phyloP scores from a whole-genome alignment of 1,140 invertebrate species.

The Sinonovacula constricta region DNA sequence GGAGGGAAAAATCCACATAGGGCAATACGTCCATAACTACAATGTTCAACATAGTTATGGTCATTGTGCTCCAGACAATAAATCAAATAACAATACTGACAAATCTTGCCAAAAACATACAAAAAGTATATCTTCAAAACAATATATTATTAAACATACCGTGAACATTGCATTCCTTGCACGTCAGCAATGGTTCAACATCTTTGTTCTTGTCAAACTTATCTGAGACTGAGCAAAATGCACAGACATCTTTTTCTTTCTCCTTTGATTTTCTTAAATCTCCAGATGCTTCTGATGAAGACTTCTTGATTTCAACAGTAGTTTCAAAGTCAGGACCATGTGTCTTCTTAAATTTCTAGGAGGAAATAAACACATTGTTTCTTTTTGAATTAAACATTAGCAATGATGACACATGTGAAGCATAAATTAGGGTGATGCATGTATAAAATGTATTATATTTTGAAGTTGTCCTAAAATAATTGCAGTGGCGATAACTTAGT shows the following conservation, averaged over 20 bases:
- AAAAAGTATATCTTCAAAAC: too few relatives aligned
- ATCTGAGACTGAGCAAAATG: constrained; percentile 76
- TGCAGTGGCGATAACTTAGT: too few relatives aligned
- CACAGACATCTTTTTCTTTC: constrained; percentile 72
- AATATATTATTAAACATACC: too few relatives aligned
- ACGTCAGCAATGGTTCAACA: constrained; percentile 85
- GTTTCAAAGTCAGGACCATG: constrained; percentile 62
- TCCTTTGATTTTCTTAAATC: constrained; percentile 27
- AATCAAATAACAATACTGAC: too few relatives aligned
- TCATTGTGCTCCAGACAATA: neutral
- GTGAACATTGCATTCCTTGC: constrained; percentile 89
- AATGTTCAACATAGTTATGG: neutral
- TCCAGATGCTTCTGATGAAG: neutral
- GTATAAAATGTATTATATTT: too few relatives aligned
- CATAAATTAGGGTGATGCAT: too few relatives aligned
- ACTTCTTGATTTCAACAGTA: constrained; percentile 13
- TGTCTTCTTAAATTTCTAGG: constrained; percentile 52
- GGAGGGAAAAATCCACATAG: too few relatives aligned
- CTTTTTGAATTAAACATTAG: too few relatives aligned
- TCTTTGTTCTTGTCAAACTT: constrained; percentile 77
- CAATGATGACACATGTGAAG: too few relatives aligned
- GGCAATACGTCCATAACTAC: neutral
- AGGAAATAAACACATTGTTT: too few relatives aligned
- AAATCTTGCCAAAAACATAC: too few relatives aligned
- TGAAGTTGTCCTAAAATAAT: too few relatives aligned